Evolutionary conservation across 64 coral and sea anemone species (phyloP), one percentile per base, ranked within the genome.

Genomic region (Anthopleura sola): DNA sequence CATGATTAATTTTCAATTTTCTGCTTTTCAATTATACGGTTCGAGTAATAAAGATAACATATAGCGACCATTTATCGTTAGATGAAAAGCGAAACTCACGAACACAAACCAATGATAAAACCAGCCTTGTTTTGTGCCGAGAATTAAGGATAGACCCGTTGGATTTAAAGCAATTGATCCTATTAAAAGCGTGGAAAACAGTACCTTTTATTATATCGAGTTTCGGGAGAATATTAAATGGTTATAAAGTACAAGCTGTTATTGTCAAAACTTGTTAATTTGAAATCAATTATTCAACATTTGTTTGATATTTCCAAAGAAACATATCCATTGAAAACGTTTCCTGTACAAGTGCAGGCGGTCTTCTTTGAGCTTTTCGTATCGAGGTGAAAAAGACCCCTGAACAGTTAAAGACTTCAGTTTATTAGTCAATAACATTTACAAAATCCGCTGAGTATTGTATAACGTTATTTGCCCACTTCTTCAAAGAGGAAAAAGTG

Each of bases 1-100:
- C 29, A 71, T 71, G 10, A 29, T 71, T 71, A 71, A 71, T 71
- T 71, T 34, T 71, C 66, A 71, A 33, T 71, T 71, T 71, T 32
- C 66, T 0, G 29, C 24, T 15, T 71, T 71, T 64, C 20, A 71
- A 71, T 71, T 71, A 71, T 71, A 14, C 66, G 66, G 24, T 26
- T n/a, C 16, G 20, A 26, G 20, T 6, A 62, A 62, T 62, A 14
- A 34, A 71, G 66, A 71, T 34, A 71, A 34, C 14, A 29, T 29
- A 68, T 29, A 5, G 11, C 4, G 11, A 48, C 46, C 46, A 48
- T 48, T 48, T n/a, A n/a, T n/a, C n/a, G n/a, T n/a, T n/a, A n/a
- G n/a, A n/a, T 21, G 55, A 58, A 58, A 10, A 71, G 14, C 60
- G 24, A 66, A 71, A 14, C 28, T n/a, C 28, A 71, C 60, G 66